phyloP scores from a whole-genome alignment of 2,113 vertebrate genomes.

The Sterna hirundo region DNA sequence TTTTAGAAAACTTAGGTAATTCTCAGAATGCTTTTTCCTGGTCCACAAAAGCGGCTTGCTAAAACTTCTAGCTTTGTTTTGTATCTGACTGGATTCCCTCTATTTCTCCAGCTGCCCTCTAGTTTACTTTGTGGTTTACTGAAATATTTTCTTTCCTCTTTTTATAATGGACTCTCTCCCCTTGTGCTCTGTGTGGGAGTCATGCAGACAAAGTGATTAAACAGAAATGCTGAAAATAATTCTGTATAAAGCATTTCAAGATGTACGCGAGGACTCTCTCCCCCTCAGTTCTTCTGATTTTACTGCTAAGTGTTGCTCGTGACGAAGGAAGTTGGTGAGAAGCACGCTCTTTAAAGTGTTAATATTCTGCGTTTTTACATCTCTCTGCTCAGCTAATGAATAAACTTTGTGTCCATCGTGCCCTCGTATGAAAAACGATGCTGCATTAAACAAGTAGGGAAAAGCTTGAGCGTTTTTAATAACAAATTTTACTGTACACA shows the following conservation, averaged over 20 bases:
- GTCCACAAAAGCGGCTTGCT: neutral
- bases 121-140: neutral
- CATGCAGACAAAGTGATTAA: neutral
- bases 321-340: neutral
- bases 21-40: neutral
- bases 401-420: rapidly evolving
- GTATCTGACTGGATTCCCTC: neutral
- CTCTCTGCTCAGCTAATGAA: neutral
- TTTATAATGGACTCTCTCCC: neutral
- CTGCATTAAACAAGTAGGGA: neutral
- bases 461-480: neutral
- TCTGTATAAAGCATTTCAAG: neutral
- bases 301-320: neutral
- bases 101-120: constrained; percentile 12
- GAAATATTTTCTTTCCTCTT: neutral
- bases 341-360: neutral
- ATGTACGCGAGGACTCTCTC: neutral
- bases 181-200: neutral
- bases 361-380: neutral
- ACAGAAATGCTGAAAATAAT: neutral
- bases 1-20: neutral
- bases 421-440: neutral
- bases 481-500: neutral
- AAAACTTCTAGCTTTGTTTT: neutral
- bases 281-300: neutral